Evolutionary conservation across 2,797 vertebrate species (phyloP).

Genomic region (Coreius guichenoti): DNA sequence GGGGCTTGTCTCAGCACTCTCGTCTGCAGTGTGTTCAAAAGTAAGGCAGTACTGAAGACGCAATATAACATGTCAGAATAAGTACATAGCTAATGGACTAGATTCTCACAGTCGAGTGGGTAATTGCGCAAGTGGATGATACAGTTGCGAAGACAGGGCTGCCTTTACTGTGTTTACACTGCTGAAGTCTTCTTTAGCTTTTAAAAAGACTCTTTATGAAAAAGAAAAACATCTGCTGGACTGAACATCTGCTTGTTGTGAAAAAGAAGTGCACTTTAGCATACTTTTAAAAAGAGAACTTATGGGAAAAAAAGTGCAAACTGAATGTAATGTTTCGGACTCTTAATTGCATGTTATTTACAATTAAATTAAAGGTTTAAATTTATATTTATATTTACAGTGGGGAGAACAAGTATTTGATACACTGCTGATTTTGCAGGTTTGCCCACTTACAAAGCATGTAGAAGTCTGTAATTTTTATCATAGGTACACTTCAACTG

Average conservation of each 20-base stretch:
- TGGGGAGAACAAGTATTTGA: no score
- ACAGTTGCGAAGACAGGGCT: slow-evolving; percentile 2
- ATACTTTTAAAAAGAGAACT: neutral
- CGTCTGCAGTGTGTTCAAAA: neutral
- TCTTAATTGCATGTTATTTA: neutral
- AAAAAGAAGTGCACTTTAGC: neutral
- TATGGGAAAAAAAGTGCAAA: neutral
- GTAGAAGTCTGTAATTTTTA: no score
- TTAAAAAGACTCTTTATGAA: slow-evolving; percentile 17
- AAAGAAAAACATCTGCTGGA: neutral
- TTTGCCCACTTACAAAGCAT: no score
- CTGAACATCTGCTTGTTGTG: neutral
- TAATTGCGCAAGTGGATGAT: slow-evolving; percentile 38
- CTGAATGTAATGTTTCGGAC: neutral
- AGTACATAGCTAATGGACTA: slow-evolving; percentile 41
- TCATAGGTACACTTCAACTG: no score
- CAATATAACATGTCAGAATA: slow-evolving; percentile 36
- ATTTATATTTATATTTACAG: neutral
- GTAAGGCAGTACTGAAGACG: slow-evolving; percentile 3
- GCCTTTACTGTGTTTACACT: slow-evolving; percentile 12
- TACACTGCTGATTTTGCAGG: no score
- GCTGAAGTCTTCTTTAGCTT: slow-evolving; percentile 22
- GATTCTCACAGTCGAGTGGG: slow-evolving; percentile 37
- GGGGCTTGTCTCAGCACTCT: neutral
- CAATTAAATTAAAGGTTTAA: neutral